A percentile compares a stretch with the other conserved stretches of the same genome.
phyloP scores from a whole-genome alignment of 2,888 invertebrate genomes.

The Julus scandinavius region DNA sequence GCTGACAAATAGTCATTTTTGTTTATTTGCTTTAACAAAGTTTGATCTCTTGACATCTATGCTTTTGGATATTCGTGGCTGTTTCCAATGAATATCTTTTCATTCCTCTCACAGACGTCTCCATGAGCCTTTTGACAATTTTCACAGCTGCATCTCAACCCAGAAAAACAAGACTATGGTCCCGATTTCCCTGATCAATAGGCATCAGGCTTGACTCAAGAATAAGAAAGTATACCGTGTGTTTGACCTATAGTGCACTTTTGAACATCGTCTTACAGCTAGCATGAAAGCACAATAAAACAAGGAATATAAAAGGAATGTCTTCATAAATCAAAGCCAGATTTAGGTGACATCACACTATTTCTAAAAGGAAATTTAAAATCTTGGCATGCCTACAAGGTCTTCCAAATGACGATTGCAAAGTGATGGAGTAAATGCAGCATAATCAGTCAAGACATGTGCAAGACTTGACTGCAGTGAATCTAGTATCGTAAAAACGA shows the following conservation, averaged over 20 bases:
- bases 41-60: background rate
- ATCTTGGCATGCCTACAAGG: slow-evolving; percentile 39
- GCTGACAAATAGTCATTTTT: too few relatives aligned
- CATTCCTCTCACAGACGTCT: background rate
- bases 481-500: background rate
- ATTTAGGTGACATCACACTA: slow-evolving; percentile 39
- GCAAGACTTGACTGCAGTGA: background rate
- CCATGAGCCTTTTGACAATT: background rate
- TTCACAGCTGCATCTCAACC: background rate
- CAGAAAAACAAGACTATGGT: background rate
- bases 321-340: background rate
- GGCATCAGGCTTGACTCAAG: background rate
- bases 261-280: slow-evolving; percentile 6
- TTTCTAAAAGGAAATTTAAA: slow-evolving; percentile 29
- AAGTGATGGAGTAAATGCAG: slow-evolving; percentile 24
- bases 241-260: background rate
- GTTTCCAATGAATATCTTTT: background rate
- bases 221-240: background rate
- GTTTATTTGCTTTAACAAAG: background rate
- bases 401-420: slow-evolving; percentile 9
- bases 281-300: background rate
- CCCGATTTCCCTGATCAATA: slow-evolving; percentile 7
- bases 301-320: background rate
- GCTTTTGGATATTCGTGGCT: background rate
- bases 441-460: slow-evolving; percentile 36